phyloP scores from a whole-genome alignment of 2,888 invertebrate species.

The Caenorhabditis becei region DNA sequence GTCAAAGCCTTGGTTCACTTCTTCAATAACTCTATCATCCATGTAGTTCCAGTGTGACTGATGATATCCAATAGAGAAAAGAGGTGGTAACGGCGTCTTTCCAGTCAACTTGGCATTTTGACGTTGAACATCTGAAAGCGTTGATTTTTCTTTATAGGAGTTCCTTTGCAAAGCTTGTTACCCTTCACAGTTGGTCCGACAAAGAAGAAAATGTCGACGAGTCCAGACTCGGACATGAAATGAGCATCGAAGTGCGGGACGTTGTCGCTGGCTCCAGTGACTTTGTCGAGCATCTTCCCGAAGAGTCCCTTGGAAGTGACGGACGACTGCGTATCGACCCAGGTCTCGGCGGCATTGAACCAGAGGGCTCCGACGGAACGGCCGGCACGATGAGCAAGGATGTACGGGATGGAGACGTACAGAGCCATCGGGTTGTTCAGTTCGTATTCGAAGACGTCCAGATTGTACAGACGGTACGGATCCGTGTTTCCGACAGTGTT shows the following conservation, averaged over 20 bases:
- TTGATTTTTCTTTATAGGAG: not conserved
- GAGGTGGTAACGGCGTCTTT: conserved; percentile 78
- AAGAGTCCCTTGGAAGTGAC: conserved; percentile 69
- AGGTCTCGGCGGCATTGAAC: conserved; percentile 98
- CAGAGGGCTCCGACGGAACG: conserved; percentile 93
- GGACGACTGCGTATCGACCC: conserved; percentile 88
- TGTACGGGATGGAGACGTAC: conserved; percentile 94
- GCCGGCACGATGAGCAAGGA: conserved; percentile 89
- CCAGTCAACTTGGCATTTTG: conserved; percentile 97
- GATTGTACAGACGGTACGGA: conserved; percentile 88
- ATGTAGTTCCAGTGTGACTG: conserved; percentile 99
- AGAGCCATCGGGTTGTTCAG: conserved; percentile 95
- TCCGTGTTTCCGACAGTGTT: conserved; percentile 86
- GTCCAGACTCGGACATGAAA: conserved; percentile 96
- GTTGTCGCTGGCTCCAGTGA: conserved; percentile 71
- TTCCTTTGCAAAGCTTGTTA: conserved; percentile 86
- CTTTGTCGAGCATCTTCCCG: conserved; percentile 82
- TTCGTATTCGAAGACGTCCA: conserved; percentile 99
- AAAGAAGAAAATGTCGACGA: conserved; percentile 93
- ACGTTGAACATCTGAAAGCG: conserved; percentile 88
- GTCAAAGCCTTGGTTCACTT: conserved; percentile 91
- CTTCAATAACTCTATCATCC: conserved; percentile 93
- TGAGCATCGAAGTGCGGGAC: conserved; percentile 85
- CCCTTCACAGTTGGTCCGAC: conserved; percentile 89
- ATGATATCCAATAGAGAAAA: conserved; percentile 94